phyloP scores from a whole-genome alignment of 1,140 invertebrate species.

The Steinernema khuongi region DNA sequence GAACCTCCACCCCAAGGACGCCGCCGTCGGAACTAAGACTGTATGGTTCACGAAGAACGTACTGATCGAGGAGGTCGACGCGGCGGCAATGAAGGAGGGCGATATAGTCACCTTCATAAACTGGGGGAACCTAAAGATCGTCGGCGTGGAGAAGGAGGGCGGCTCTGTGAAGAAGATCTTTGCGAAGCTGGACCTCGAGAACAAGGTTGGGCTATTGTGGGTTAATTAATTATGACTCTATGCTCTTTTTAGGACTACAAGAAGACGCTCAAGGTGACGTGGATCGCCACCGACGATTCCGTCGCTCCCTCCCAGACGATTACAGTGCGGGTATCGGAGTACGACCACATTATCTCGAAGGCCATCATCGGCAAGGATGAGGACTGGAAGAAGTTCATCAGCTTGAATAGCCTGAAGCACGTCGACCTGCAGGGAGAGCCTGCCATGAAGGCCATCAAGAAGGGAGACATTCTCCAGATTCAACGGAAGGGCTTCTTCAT shows the following conservation, averaged over 20 bases:
- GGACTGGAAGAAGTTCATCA: conserved; percentile 89
- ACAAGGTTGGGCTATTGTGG: conserved; percentile 38
- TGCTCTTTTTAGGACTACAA: conserved; percentile 61
- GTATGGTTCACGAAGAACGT: conserved; percentile 14
- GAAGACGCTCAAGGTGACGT: conserved; percentile 87
- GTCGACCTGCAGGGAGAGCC: conserved; percentile 77
- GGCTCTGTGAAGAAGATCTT: conserved; percentile 70
- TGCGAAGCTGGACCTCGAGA: conserved; percentile 66
- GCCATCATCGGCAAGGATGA: conserved; percentile 86
- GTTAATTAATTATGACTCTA: not conserved
- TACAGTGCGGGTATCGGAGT: conserved; percentile 80
- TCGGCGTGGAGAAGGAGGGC: conserved; percentile 69
- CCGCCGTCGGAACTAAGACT: not conserved
- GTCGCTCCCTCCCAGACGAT: conserved; percentile 65
- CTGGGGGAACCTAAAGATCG: conserved; percentile 90
- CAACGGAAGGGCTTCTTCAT: conserved; percentile 89
- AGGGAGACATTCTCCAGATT: conserved; percentile 91
- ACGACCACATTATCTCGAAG: conserved; percentile 91
- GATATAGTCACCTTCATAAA: conserved; percentile 96
- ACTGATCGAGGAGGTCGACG: conserved; percentile 73
- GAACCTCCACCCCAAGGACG: not conserved
- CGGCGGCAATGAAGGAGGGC: conserved; percentile 74
- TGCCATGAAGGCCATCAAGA: conserved; percentile 73
- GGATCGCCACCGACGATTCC: conserved; percentile 68
- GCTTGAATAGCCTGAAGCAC: conserved; percentile 71